Conservation (phyloP, 64 coral and sea anemone species). For the Trachythela sp. region DNA sequence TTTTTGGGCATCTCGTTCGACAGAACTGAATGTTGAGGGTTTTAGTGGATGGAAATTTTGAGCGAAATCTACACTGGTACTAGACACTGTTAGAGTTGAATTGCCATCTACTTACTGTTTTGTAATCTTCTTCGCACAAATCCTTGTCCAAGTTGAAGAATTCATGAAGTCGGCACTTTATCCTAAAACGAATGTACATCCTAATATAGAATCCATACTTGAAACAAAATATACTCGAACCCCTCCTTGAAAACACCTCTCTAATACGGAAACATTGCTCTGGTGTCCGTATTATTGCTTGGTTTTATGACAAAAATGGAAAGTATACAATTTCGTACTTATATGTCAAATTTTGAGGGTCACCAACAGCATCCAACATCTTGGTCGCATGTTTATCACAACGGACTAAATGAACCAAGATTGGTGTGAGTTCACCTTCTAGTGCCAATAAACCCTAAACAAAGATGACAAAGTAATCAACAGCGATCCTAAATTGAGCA, state of each 20-base stretch:
- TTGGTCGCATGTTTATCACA: constrained; percentile 92
- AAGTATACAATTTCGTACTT: constrained; percentile 49
- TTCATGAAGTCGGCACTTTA: constrained; percentile 70
- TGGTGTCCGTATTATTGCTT: too few species aligned
- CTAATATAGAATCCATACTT: neutral
- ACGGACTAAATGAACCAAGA: constrained; percentile 89
- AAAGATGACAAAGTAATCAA: neutral
- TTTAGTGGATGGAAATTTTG: too few species aligned
- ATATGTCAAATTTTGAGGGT: constrained; percentile 68
- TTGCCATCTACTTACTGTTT: constrained; percentile 53
- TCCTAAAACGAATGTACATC: neutral
- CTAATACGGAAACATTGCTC: too few species aligned
- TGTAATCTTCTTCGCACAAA: constrained; percentile 67
- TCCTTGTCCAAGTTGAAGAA: constrained; percentile 65
- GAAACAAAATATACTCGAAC: too few species aligned
- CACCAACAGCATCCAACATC: constrained; percentile 82
- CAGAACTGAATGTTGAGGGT: too few species aligned
- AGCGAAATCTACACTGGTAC: too few species aligned
- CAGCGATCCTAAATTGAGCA: too few species aligned
- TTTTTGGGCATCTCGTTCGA: too few species aligned
- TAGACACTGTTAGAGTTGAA: too few species aligned
- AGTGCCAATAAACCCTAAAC: constrained; percentile 82
- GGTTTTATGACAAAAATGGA: too few species aligned
- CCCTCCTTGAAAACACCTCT: too few species aligned
- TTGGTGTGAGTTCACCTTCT: constrained; percentile 90